Evolutionary conservation across 92 coral and sea anemone genomes (phyloP), one percentile per base, ranked within the genome.

Genomic region (Phenganax subtilis): DNA sequence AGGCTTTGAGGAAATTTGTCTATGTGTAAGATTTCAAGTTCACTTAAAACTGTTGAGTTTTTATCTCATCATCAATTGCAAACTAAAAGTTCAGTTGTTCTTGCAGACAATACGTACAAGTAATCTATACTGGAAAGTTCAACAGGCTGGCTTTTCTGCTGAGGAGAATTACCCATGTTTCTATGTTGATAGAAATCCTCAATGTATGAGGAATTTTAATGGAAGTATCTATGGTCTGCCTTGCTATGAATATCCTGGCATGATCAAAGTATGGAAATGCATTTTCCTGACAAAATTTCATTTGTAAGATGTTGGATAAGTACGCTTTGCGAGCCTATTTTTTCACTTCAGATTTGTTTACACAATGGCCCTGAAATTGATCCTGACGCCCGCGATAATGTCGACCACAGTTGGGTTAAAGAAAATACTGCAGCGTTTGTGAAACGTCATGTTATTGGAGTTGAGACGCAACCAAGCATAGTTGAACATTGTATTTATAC

Each of bases 401-500:
- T 54, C 0, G 77, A 73, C 30, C 28, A 51, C 77, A 51, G 2
- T 9, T 54, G 59, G 77, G 51, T 30, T 2, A 29, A 51, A 12
- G 61, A 73, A 3, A 20, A 3, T 8, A 37, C 77, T 10, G 30
- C 89, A 17, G 80, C 81, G n/a, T 69, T 75, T 54, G 86, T 93
- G 55, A 69, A 64, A 31, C 57, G 72, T 9, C 65, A 75, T 15
- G 72, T 90, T 8, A 73, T 81, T 67, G 97, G 92, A 6, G 84
- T 93, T 44, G 86, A 91, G 15, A 76, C 90, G 47, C 81, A 65
- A 61, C 97, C 97, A 16, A 86, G 88, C 55, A 91, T 91, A 61
- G 85, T 89, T 10, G 97, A 93, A 84, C 61, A 90, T 69, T 93
- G 97, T 54, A 84, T 93, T 47, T 93, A 93, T 82, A 86, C 97